Evolutionary conservation across 1,140 invertebrate genomes (phyloP).

Genomic region (Himalopsyche phryganea): DNA sequence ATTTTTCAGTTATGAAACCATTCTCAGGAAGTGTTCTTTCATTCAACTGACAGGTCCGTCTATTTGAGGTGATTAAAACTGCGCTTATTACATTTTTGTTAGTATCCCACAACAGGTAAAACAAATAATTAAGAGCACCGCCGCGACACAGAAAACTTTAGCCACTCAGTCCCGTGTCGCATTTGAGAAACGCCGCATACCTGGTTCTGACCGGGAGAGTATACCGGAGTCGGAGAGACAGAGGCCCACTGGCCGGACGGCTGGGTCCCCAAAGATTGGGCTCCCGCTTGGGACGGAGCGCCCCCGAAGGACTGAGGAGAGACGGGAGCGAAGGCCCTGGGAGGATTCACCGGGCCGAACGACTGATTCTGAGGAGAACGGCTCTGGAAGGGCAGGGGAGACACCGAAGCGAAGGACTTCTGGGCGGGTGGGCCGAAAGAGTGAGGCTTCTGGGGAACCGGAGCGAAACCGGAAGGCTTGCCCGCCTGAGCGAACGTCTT

Average conservation of each 20-base stretch:
- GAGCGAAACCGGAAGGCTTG: constrained; percentile 7
- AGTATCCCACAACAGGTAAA: too few species aligned
- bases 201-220: constrained; percentile 21
- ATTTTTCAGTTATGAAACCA: too few species aligned
- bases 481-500: constrained; percentile 5
- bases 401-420: too few species aligned
- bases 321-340: constrained; percentile 14
- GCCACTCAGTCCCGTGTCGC: background rate
- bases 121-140: too few species aligned
- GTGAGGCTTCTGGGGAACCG: background rate
- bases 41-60: too few species aligned
- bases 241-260: constrained; percentile 17
- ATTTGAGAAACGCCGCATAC: constrained; percentile 34
- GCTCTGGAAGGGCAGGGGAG: background rate
- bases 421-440: too few species aligned
- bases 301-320: background rate
- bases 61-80: too few species aligned
- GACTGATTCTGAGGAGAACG: background rate
- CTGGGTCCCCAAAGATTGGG: background rate
- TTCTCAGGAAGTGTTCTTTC: too few species aligned
- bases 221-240: constrained; percentile 10
- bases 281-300: background rate
- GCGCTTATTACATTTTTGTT: too few species aligned
- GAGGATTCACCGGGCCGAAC: background rate
- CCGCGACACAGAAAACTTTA: too few species aligned